These are phyloP conservation scores for Strix aluco DNA, from an alignment of 2,113 vertebrate genomes.

Conservation along the genomic window DNA sequence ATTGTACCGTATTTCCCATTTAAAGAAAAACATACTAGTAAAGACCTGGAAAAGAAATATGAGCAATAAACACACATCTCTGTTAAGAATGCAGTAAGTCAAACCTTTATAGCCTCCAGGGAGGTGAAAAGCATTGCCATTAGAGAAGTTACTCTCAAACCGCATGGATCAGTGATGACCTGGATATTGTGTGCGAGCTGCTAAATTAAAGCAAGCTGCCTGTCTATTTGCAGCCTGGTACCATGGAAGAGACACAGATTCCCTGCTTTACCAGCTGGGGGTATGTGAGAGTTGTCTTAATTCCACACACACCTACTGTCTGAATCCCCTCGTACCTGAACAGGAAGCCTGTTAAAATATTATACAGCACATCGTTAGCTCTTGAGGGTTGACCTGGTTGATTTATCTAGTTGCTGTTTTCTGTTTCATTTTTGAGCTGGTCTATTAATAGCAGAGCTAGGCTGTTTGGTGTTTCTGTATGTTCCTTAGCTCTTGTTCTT, in stretches of 20 bases:
- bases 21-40: neutral
- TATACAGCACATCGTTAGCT: neutral
- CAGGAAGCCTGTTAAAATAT: neutral
- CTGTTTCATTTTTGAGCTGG: neutral
- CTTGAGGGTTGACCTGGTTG: neutral
- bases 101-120: neutral
- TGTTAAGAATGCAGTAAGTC: neutral
- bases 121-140: neutral
- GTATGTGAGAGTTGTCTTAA: neutral
- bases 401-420: neutral
- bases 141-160: neutral
- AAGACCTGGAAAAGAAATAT: neutral
- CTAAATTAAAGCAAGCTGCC: neutral
- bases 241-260: neutral
- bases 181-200: neutral
- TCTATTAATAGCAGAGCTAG: neutral
- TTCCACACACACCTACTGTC: neutral
- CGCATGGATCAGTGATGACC: accelerated
- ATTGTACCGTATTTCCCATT: neutral
- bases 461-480: neutral
- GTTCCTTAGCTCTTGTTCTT: neutral
- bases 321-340: neutral
- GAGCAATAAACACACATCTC: neutral
- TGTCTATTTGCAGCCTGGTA: neutral
- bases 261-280: neutral